Conservation (phyloP, 2,797 vertebrate species). For the Furcifer pardalis region DNA sequence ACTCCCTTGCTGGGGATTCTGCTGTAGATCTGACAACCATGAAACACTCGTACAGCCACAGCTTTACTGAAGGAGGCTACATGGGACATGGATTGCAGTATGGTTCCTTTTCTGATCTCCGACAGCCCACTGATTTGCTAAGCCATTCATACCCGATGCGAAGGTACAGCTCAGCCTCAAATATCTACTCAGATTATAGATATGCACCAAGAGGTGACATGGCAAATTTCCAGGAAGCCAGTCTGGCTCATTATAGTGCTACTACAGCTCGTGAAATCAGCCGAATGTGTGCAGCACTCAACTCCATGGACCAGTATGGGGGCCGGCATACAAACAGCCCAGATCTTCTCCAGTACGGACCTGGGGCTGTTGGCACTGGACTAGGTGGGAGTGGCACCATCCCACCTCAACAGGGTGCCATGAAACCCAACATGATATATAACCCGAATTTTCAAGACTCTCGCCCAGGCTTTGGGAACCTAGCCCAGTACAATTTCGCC, state of each 20-base stretch:
- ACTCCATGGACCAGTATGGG: slow-evolving; percentile 94
- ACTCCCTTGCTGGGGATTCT: slow-evolving; percentile 78
- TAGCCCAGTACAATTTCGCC: slow-evolving; percentile 78
- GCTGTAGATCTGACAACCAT: slow-evolving; percentile 91
- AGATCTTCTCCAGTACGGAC: slow-evolving; percentile 86
- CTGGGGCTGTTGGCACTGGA: slow-evolving; percentile 76
- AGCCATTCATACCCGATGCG: slow-evolving; percentile 88
- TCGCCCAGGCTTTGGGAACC: slow-evolving; percentile 85
- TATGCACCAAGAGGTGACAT: slow-evolving; percentile 82
- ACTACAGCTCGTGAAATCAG: slow-evolving; percentile 97
- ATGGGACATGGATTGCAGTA: slow-evolving; percentile 93
- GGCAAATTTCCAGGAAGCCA: slow-evolving; percentile 88
- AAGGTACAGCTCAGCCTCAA: slow-evolving; percentile 94
- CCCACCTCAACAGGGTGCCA: slow-evolving; percentile 80
- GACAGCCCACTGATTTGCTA: slow-evolving; percentile 87
- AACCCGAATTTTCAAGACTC: slow-evolving; percentile 85
- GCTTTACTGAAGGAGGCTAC: slow-evolving; percentile 84
- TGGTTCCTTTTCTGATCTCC: slow-evolving; percentile 94
- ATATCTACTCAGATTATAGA: slow-evolving; percentile 92
- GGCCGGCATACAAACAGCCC: slow-evolving; percentile 84
- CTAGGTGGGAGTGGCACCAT: slow-evolving; percentile 76
- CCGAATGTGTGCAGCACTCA: slow-evolving; percentile 97
- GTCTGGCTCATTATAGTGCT: slow-evolving; percentile 95
- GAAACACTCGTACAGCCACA: slow-evolving; percentile 87
- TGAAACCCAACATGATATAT: slow-evolving; percentile 87